phyloP scores from a whole-genome alignment of 2,888 invertebrate genomes.

The Crossocerus cetratus region DNA sequence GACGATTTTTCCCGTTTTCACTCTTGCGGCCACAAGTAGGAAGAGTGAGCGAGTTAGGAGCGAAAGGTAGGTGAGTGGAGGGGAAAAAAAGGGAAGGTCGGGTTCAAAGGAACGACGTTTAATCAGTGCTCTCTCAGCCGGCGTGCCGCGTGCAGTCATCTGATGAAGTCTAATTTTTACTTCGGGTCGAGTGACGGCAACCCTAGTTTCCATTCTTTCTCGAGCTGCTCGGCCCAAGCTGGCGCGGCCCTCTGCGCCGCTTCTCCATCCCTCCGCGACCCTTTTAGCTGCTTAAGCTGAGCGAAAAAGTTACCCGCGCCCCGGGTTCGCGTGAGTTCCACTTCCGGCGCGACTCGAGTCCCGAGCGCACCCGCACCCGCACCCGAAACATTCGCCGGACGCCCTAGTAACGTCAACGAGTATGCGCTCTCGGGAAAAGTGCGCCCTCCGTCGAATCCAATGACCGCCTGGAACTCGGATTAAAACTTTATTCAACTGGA shows the following conservation, averaged over 20 bases:
- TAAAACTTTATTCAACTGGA: constrained; percentile 8
- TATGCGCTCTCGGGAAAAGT: constrained; percentile 1
- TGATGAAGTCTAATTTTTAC: constrained; percentile 58
- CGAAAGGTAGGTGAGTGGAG: constrained; percentile 1
- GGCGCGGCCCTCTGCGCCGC: not conserved
- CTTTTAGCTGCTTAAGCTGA: constrained; percentile 11
- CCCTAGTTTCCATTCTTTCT: constrained; percentile 25
- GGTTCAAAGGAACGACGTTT: constrained; percentile 56
- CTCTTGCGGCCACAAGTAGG: not conserved
- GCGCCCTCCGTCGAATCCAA: not conserved
- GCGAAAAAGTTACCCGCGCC: constrained; percentile 10
- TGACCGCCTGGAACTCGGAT: constrained; percentile 14
- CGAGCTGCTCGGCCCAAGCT: not conserved
- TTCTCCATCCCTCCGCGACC: constrained; percentile 1
- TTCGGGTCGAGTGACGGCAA: constrained; percentile 49
- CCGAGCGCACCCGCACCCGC: not conserved
- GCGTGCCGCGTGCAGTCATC: constrained; percentile 27
- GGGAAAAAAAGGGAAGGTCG: not conserved
- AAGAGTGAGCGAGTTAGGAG: not conserved
- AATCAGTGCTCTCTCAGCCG: constrained; percentile 52
- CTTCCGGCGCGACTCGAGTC: not conserved
- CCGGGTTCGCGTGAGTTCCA: not conserved
- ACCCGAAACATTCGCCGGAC: not conserved
- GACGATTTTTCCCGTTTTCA: not conserved
- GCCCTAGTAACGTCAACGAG: constrained; percentile 16